Percentiles rank a stretch among this genome's conserved stretches.
These are phyloP conservation scores for Standfussiana lucernea DNA, from an alignment of 2,888 invertebrate genomes.

Conservation along the genomic window DNA sequence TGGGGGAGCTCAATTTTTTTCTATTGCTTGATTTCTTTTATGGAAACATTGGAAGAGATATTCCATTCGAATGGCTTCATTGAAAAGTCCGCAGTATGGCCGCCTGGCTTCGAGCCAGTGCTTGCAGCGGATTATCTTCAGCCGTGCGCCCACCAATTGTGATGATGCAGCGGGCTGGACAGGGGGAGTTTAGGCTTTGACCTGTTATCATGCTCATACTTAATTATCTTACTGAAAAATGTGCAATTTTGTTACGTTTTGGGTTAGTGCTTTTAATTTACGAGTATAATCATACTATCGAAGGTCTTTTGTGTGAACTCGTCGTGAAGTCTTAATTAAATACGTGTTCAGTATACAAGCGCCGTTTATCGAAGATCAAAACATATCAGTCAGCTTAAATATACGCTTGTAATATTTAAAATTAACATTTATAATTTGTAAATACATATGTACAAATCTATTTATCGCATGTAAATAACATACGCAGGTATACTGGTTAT, in stretches of 20 bases:
- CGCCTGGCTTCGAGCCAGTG: constrained; percentile 87
- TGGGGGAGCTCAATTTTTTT: constrained; percentile 77
- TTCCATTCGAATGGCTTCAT: constrained; percentile 89
- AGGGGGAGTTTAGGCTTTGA: constrained; percentile 77
- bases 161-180: constrained; percentile 84
- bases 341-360: too few species aligned
- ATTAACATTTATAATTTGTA: neutral
- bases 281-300: neutral
- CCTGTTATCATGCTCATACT: constrained; percentile 76
- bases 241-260: constrained; percentile 13
- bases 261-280: neutral
- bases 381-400: too few species aligned
- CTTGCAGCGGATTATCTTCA: constrained; percentile 84
- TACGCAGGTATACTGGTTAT: neutral
- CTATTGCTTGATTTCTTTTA: constrained; percentile 88
- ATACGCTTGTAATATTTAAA: neutral
- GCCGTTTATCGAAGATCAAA: neutral
- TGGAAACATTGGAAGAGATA: constrained; percentile 89
- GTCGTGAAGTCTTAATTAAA: neutral
- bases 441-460: neutral
- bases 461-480: neutral
- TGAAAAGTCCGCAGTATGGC: constrained; percentile 90
- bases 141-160: constrained; percentile 85
- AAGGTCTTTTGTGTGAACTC: neutral
- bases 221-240: constrained; percentile 74